Conservation (phyloP, 2,888 invertebrate genomes). For the Diaprepes abbreviatus region DNA sequence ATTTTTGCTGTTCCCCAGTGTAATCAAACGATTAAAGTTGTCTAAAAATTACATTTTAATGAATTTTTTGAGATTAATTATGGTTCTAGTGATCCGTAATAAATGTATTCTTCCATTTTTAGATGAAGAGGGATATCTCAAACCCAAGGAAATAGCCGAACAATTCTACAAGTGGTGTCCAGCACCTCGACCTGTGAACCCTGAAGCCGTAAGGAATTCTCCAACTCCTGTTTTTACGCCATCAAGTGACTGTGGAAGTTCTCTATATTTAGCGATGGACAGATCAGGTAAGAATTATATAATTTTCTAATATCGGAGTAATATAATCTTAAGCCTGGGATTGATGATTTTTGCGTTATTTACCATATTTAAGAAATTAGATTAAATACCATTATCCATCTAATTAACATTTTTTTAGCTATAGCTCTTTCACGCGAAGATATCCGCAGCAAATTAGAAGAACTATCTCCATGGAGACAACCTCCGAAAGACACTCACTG, state of each 20-base stretch:
- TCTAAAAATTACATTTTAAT: too few species aligned
- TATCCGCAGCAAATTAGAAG: conserved; percentile 10
- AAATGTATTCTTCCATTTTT: conserved; percentile 32
- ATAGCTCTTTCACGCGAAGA: conserved; percentile 43
- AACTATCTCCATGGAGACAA: conserved; percentile 7
- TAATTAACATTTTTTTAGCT: conserved; percentile 13
- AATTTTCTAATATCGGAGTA: background rate
- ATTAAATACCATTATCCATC: background rate
- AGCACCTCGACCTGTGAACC: conserved; percentile 62
- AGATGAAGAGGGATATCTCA: conserved; percentile 61
- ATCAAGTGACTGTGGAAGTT: conserved; percentile 52
- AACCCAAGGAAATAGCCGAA: conserved; percentile 59
- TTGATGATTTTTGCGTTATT: too few species aligned
- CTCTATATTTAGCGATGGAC: conserved; percentile 59
- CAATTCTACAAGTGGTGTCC: conserved; percentile 65
- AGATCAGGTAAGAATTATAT: conserved; percentile 60
- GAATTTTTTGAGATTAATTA: too few species aligned
- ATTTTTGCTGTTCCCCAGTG: too few species aligned
- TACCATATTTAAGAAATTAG: too few species aligned
- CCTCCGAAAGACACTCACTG: background rate
- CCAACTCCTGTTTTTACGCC: conserved; percentile 44
- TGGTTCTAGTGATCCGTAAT: too few species aligned
- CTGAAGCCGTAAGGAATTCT: conserved; percentile 33
- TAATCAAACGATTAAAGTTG: too few species aligned
- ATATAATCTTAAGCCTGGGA: too few species aligned